Evolutionary conservation across 2,113 vertebrate species (phyloP), one percentile per base, ranked within the genome.

Genomic region (Pterophyllum scalare): DNA sequence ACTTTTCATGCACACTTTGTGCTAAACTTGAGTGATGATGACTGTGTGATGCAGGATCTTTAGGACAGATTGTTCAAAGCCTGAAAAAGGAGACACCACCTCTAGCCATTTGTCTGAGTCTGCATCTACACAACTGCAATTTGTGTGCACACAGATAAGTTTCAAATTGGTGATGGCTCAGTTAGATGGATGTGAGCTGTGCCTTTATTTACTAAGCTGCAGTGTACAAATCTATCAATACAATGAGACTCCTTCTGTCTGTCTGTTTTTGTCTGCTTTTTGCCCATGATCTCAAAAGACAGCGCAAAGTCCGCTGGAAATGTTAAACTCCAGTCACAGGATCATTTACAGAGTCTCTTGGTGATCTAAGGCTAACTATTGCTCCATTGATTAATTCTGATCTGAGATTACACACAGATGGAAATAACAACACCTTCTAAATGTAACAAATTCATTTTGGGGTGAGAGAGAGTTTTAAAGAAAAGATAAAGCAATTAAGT

Each of bases 161-260:
- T 72, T 83, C 28, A 74, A 82, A 84, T 87, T 78, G 90, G 89
- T 81, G 81, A 87, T 60, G 82, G 77, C 82, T 92, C 67, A 87
- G n/a, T 87, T 83, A 80, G 85, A 81, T 81, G 65, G 60, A 82
- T 60, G 57, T 2, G 26, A 67, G 83, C n/a, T 62, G 82, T 49
- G 46, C 13, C 43, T 88, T 82, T 77, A 86, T 80, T 86, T 81
- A 79, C 72, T 24, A 82, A 82, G 74, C 59, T 77, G 49, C n/a
- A 43, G 19, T 24, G 77, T 65, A 87, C 81, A 54, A 60, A 75
- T 91, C 64, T 82, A 40, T 89, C 86, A 87, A 86, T 85, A 62
- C 60, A 77, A 3, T 7, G 35, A 80, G 75, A 84, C 77, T n/a
- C 2, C 24, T 2, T 57, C 14, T 49, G 4, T 85, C 9, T 65